Conservation (phyloP, 1,140 invertebrate genomes). For the Heliconius congener region DNA sequence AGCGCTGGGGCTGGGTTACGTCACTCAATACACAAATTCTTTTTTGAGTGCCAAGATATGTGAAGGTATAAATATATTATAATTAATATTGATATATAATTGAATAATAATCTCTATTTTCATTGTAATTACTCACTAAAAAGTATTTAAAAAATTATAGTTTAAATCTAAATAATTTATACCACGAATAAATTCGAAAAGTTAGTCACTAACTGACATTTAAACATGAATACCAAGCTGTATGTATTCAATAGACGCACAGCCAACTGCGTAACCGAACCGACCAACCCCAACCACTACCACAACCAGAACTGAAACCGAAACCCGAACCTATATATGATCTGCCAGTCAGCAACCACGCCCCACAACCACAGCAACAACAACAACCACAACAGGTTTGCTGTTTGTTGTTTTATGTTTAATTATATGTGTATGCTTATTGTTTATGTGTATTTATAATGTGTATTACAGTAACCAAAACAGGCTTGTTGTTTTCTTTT, state of each 20-base stretch:
- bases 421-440: not conserved
- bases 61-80: no score
- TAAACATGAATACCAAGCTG: not conserved
- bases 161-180: no score
- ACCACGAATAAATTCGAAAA: not conserved
- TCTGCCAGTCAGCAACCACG: slow-evolving; percentile 10
- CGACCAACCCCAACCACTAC: not conserved
- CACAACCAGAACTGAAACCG: not conserved
- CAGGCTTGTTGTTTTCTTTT: not conserved
- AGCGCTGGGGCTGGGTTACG: no score
- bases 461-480: not conserved
- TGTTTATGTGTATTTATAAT: not conserved
- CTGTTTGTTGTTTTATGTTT: not conserved
- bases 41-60: no score
- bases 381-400: slow-evolving; percentile 13
- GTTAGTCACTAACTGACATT: not conserved
- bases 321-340: slow-evolving; percentile 9
- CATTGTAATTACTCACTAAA: not conserved
- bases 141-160: no score
- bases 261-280: not conserved
- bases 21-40: no score
- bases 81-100: no score
- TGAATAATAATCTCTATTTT: no score
- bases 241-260: slow-evolving; percentile 17
- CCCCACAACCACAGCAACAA: not conserved